A percentile compares a stretch with the other conserved stretches of the same genome.
Conservation (phyloP, 2,113 vertebrate species). For the Sinocyclocheilus anshuiensis region DNA sequence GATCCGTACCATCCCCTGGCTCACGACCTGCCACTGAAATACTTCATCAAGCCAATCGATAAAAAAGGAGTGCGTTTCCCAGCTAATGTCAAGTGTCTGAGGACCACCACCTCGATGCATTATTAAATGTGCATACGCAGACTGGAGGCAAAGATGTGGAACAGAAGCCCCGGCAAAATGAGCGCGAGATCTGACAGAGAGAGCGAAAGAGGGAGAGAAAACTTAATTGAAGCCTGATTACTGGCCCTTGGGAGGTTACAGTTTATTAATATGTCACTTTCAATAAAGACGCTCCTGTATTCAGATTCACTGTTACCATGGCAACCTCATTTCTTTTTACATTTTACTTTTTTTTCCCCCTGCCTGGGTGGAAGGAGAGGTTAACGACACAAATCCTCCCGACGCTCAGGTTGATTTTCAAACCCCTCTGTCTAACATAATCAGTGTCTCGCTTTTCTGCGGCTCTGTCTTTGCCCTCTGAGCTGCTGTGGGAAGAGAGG, state of each 20-base stretch:
- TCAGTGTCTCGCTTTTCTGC: conserved; percentile 19
- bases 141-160: conserved; percentile 27
- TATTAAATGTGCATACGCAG: conserved; percentile 56
- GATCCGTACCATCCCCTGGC: conserved; percentile 24
- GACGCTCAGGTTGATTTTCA: conserved; percentile 45
- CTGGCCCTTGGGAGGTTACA: conserved; percentile 64
- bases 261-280: conserved; percentile 80
- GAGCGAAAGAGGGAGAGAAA: conserved; percentile 45
- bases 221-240: conserved; percentile 73
- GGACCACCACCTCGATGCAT: conserved; percentile 46
- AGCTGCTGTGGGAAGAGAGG: conserved; percentile 36
- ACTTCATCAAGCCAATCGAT: conserved; percentile 54
- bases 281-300: conserved; percentile 67
- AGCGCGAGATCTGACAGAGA: conserved; percentile 22
- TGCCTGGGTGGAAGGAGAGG: conserved; percentile 64
- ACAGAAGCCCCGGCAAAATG: neutral
- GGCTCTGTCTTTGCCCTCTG: conserved; percentile 31
- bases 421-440: conserved; percentile 31
- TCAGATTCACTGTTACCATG: conserved; percentile 71
- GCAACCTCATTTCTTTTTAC: conserved; percentile 64
- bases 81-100: conserved; percentile 46
- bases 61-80: conserved; percentile 44
- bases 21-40: conserved; percentile 1
- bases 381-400: conserved; percentile 58
- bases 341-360: conserved; percentile 14